phyloP scores from a whole-genome alignment of 2,797 vertebrate species.

The Tokudaia muenninki region DNA sequence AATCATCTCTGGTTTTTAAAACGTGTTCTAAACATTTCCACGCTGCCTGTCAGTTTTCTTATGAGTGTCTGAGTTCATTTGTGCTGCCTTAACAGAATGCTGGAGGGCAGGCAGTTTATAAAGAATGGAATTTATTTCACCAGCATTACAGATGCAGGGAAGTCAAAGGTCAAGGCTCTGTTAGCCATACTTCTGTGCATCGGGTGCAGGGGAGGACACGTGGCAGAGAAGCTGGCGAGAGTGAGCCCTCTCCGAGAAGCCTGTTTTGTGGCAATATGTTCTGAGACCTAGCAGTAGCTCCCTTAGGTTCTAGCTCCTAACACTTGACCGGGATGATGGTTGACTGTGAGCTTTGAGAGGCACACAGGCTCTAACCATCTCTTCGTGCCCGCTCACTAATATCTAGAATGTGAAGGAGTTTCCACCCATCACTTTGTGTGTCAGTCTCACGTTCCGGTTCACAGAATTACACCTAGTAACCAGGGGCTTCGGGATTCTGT shows the following conservation, averaged over 20 bases:
- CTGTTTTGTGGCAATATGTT: background rate
- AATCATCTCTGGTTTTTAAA: background rate
- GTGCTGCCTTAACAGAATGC: background rate
- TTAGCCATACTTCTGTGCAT: background rate
- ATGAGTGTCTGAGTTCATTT: background rate
- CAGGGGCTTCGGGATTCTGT: background rate
- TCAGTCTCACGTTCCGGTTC: background rate
- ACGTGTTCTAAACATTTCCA: conserved; percentile 11
- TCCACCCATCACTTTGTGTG: background rate
- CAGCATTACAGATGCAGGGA: background rate
- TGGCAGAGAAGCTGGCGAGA: background rate
- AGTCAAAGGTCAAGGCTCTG: background rate
- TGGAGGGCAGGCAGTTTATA: background rate
- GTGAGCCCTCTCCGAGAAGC: background rate
- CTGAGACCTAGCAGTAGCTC: background rate
- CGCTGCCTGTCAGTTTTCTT: background rate
- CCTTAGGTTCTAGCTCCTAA: background rate
- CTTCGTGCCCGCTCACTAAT: background rate
- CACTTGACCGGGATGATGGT: too few species aligned
- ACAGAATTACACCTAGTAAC: background rate
- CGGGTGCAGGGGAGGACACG: background rate
- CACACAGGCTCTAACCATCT: background rate
- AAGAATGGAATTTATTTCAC: background rate
- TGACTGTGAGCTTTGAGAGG: background rate
- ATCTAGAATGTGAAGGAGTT: background rate